Conservation (phyloP, 1,140 invertebrate genomes). For the Holcopasites calliopsidis region DNA sequence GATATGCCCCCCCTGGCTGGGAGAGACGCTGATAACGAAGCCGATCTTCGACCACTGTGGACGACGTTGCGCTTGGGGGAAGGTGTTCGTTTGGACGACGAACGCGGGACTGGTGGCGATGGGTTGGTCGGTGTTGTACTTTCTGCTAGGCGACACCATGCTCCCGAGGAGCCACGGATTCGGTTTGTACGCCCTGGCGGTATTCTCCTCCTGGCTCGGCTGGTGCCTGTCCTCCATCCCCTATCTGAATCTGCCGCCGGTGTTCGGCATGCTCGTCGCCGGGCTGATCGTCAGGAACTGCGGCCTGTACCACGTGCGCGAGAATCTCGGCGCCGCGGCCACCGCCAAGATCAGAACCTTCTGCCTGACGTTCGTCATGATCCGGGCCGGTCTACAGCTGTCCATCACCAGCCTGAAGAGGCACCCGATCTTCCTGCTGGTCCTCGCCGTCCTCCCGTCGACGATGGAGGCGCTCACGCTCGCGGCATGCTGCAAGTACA, state of each 20-base stretch:
- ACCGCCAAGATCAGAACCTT: slow-evolving; percentile 70
- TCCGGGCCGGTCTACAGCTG: slow-evolving; percentile 72
- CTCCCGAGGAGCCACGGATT: slow-evolving; percentile 66
- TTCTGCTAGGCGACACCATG: slow-evolving; percentile 64
- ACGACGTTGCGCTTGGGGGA: slow-evolving; percentile 59
- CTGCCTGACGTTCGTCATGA: slow-evolving; percentile 72
- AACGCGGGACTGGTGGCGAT: slow-evolving; percentile 34
- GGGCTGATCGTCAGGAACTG: slow-evolving; percentile 73
- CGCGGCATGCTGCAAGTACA: slow-evolving; percentile 53
- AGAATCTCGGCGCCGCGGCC: slow-evolving; percentile 56
- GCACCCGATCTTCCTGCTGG: slow-evolving; percentile 65
- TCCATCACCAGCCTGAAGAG: slow-evolving; percentile 64
- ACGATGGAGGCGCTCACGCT: slow-evolving; percentile 67
- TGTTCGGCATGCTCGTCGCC: slow-evolving; percentile 76
- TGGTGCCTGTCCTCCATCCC: slow-evolving; percentile 69
- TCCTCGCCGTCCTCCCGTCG: slow-evolving; percentile 70
- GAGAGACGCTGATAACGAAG: slow-evolving; percentile 62
- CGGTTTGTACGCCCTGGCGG: slow-evolving; percentile 64
- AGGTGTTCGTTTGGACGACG: slow-evolving; percentile 62
- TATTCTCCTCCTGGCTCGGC: slow-evolving; percentile 68
- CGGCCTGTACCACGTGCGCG: slow-evolving; percentile 69
- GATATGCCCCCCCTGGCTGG: slow-evolving; percentile 59
- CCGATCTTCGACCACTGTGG: slow-evolving; percentile 49
- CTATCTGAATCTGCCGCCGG: slow-evolving; percentile 70
- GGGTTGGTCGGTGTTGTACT: slow-evolving; percentile 63